Conservation (phyloP, 2,888 invertebrate species). For the Drosophila nigricruria region DNA sequence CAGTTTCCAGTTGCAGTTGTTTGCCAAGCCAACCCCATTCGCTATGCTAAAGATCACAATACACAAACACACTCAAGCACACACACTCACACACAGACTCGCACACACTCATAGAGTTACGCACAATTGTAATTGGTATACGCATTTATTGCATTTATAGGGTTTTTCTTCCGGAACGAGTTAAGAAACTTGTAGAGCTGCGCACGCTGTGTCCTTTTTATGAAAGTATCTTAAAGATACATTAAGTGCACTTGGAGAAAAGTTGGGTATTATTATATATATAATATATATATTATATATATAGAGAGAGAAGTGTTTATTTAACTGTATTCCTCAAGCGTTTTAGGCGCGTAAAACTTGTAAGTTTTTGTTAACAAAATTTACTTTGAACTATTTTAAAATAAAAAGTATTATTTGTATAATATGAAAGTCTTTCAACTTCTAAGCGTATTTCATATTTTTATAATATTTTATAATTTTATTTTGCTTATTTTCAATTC, state of each 20-base stretch:
- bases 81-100: slow-evolving; percentile 23
- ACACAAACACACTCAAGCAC: slow-evolving; percentile 17
- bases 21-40: slow-evolving; percentile 54
- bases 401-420: no score
- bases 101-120: slow-evolving; percentile 13
- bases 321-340: neutral
- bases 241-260: slow-evolving; percentile 12
- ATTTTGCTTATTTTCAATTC: no score
- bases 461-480: no score
- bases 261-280: neutral
- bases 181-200: slow-evolving; percentile 27
- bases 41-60: slow-evolving; percentile 19
- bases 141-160: slow-evolving; percentile 44
- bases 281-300: neutral
- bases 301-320: neutral
- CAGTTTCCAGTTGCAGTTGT: slow-evolving; percentile 9
- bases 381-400: no score
- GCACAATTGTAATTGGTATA: slow-evolving; percentile 30
- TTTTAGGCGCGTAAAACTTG: slow-evolving; percentile 4
- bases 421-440: no score
- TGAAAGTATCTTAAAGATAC: slow-evolving; percentile 39
- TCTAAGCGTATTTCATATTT: no score
- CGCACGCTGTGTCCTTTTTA: neutral
- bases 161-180: slow-evolving; percentile 39
- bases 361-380: neutral